A percentile compares a stretch with the other conserved stretches of the same genome.
Conservation (phyloP, 2,797 vertebrate species). For the Dermochelys coriacea region DNA sequence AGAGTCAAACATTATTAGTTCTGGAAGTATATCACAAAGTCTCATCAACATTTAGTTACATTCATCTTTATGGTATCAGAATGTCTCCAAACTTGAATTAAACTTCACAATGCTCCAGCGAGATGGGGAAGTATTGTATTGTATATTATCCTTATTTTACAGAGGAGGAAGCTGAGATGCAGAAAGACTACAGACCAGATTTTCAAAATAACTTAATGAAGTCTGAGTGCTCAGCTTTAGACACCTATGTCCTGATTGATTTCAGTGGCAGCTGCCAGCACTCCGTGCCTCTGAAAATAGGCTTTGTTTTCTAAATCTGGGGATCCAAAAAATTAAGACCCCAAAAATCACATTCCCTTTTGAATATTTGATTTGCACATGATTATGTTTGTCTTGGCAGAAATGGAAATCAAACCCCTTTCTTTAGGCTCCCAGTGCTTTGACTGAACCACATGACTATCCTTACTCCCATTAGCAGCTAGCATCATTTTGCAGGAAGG, state of each 20-base stretch:
- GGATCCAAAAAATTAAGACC: background rate
- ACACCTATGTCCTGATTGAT: background rate
- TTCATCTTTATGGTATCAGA: background rate
- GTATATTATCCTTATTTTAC: background rate
- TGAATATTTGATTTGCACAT: background rate
- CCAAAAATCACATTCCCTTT: background rate
- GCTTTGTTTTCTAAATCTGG: background rate
- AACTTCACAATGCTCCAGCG: background rate
- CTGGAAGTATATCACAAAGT: background rate
- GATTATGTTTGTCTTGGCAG: background rate
- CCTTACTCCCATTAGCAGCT: background rate
- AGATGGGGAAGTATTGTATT: background rate
- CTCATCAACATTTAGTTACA: background rate
- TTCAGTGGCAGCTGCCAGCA: background rate
- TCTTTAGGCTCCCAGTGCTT: fast-evolving
- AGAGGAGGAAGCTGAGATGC: background rate
- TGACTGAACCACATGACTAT: fast-evolving
- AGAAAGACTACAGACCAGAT: background rate
- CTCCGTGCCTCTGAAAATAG: background rate
- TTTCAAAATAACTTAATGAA: background rate
- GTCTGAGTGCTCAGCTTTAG: background rate
- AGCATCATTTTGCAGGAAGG: background rate
- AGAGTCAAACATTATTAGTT: background rate
- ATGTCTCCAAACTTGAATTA: background rate
- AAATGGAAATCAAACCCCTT: background rate